These are phyloP conservation scores for Reticulitermes lucifugus DNA, from an alignment of 2,888 invertebrate genomes.

Conservation along the genomic window DNA sequence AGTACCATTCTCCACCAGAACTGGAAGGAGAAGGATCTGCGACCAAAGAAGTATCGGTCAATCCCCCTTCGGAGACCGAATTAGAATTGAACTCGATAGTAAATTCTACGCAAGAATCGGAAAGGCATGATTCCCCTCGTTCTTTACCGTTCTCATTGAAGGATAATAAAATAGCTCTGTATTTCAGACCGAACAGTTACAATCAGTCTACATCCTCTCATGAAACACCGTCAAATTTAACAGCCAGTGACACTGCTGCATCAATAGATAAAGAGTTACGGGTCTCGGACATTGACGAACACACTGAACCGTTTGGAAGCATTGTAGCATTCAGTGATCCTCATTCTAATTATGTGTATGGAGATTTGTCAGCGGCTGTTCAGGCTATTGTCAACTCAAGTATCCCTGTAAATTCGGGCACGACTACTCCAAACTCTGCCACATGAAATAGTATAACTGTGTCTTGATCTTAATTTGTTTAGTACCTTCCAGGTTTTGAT, in stretches of 20 bases:
- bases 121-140: not conserved
- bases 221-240: not conserved
- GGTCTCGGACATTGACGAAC: not conserved
- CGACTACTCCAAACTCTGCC: not conserved
- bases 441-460: not conserved
- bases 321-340: slow-evolving; percentile 57
- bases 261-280: not conserved
- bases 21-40: slow-evolving; percentile 65
- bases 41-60: slow-evolving; percentile 63
- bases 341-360: slow-evolving; percentile 56
- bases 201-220: not conserved
- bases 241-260: not conserved
- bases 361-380: slow-evolving; percentile 46
- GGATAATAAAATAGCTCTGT: slow-evolving; percentile 72
- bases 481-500: not conserved
- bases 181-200: slow-evolving; percentile 60
- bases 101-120: not conserved
- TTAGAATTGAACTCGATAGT: not conserved
- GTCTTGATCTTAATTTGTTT: not conserved
- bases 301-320: slow-evolving; percentile 50
- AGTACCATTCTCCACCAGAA: slow-evolving; percentile 57
- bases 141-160: slow-evolving; percentile 64
- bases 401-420: not conserved
- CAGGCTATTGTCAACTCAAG: not conserved
- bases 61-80: slow-evolving; percentile 50